Evolutionary conservation across 2,113 vertebrate species (phyloP), one percentile per base, ranked within the genome.

Genomic region (Anoura caudifer): DNA sequence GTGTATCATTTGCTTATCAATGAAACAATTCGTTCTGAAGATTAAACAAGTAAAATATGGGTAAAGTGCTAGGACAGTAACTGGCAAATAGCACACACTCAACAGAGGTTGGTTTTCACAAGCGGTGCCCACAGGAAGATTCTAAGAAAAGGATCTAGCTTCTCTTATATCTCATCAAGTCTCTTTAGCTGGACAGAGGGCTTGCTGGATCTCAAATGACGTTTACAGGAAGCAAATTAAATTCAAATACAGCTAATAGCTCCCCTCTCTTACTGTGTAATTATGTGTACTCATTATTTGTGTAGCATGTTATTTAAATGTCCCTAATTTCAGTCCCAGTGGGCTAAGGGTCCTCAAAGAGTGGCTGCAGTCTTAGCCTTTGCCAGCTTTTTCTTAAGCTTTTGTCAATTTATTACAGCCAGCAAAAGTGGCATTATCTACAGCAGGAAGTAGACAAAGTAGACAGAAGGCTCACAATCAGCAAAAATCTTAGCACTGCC

Each of bases 281-380:
- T 98, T 97, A 96, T 96, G 91, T 91, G 73, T 93, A 75, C 93
- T 96, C 76, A 56, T 88, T 97, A 96, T 96, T 92, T 95, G 93
- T 95, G 83, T n/a, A 93, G 82, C 96, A 81, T 97, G 96, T 93
- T 97, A 97, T 91, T 97, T 97, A 97, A 95, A 96, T 96, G 94
- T 92, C 83, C 90, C 73, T 95, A 95, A 97, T 97, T 96, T 98
- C 88, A 94, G 88, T 36, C 96, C 79, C 91, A 56, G 94, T 47
- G 2, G 90, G 92, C 92, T 81, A 95, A 95, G 90, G 88, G 79
- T 79, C 88, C 86, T 95, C n/a, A 61, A 77, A 96, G 85, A 95
- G 50, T 90, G 10, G 70, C 69, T 73, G 4, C 15, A 33, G 79
- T 87, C 50, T 59, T 85, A 63, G 88, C 52, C 90, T 96, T 87